Evolutionary conservation across 2,113 vertebrate genomes (phyloP), one percentile per base, ranked within the genome.

Genomic region (Pseudorhombus dupliciocellatus): DNA sequence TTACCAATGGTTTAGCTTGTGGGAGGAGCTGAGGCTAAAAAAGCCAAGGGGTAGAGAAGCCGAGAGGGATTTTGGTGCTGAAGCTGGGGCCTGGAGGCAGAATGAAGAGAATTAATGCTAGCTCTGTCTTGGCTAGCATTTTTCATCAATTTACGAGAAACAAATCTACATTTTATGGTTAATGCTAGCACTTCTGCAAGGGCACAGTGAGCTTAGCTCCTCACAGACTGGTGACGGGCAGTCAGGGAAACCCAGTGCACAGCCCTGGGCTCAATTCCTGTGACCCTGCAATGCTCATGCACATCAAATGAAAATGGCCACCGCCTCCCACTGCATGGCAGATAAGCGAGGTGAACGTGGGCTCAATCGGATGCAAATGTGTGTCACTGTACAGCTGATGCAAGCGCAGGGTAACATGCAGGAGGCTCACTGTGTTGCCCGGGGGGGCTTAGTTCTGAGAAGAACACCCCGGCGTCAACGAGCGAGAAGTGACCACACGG

Each of bases 301-400:
- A 18, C 42, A 44, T 44, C 15, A 4, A 44, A 44, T 44, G 14
- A 1, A 14, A 5, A 14, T 16, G 42, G 42, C 42, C 42, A 16
- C 42, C 14, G 42, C 42, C 4, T 16, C 42, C 42, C 16, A 15
- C 42, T 16, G 42, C 42, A 44, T 18, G 15, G 42, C 42, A 15
- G 42, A 4, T 18, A 22, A 70, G 50, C n/a, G 63, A 70, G 71
- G 67, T 40, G 76, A 69, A 66, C 8, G 62, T 5, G 57, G 78
- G 74, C 68, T 51, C 58, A 75, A 84, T 76, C 24, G 77, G 64
- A 65, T 77, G 78, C 40, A 77, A 81, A 86, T 70, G 77, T 78
- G 77, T 81, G 87, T 75, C 73, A 69, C 62, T 65, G 77, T 73
- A 22, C 37, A 15, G 72, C 84, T 90, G 89, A 91, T 73, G 86